Conservation (phyloP, 2,888 invertebrate genomes). For the Rhyacophila evoluta region DNA sequence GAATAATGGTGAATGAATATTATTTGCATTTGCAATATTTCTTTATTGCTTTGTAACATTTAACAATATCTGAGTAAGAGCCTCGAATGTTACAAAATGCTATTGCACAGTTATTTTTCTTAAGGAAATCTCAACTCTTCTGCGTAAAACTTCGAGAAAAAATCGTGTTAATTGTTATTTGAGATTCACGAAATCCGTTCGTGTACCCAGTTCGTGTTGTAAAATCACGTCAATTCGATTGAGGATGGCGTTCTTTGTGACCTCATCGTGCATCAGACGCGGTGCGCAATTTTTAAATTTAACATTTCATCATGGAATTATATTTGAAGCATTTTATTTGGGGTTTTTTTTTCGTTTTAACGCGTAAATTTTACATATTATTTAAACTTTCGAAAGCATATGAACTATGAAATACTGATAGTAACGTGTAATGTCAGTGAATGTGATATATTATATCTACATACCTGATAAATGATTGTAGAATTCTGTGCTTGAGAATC, state of each 20-base stretch:
- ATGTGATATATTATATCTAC: too few species aligned
- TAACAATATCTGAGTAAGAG: too few species aligned
- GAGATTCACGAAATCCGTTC: background rate
- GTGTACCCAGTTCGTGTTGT: background rate
- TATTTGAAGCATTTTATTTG: background rate
- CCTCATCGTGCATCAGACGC: background rate
- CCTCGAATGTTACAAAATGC: background rate
- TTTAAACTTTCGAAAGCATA: too few species aligned
- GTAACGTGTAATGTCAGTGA: too few species aligned
- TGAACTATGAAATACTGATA: too few species aligned
- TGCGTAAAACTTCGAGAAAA: too few species aligned
- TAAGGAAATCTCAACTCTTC: background rate
- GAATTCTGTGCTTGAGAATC: too few species aligned
- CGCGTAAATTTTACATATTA: background rate
- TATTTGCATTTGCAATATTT: too few species aligned
- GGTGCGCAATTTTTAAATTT: background rate
- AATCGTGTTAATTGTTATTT: background rate
- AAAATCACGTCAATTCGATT: conserved; percentile 11
- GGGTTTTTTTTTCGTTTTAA: background rate
- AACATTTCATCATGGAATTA: background rate
- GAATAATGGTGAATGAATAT: too few species aligned
- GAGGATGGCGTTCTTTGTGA: background rate
- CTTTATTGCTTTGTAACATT: too few species aligned
- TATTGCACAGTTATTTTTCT: background rate
- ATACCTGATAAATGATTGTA: too few species aligned